Conservation (phyloP, 1,140 invertebrate species). For the Yoshiicerus persimilis region DNA sequence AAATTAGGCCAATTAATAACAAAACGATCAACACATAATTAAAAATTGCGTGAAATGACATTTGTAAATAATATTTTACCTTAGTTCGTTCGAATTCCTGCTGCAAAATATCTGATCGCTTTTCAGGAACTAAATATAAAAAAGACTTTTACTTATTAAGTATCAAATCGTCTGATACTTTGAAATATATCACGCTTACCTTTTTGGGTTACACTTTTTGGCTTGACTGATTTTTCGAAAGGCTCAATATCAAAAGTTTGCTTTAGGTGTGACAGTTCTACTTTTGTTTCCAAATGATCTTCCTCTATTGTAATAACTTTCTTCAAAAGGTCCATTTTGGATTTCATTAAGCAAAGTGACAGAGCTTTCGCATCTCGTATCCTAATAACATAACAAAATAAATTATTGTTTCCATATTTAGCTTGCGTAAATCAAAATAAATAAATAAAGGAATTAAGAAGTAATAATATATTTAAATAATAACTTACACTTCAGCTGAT, state of each 20-base stretch:
- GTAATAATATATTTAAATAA: no score
- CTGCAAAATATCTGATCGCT: background rate
- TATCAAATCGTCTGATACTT: no score
- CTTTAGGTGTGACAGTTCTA: background rate
- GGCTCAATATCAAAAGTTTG: background rate
- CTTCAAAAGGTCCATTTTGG: background rate
- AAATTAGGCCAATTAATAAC: no score
- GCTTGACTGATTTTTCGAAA: background rate
- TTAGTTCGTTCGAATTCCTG: background rate
- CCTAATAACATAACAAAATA: background rate
- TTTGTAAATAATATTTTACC: background rate
- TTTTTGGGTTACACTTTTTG: background rate
- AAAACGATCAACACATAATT: no score
- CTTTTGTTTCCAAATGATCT: background rate
- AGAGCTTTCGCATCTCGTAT: constrained; percentile 25
- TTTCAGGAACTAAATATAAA: background rate
- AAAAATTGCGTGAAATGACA: no score
- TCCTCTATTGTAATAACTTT: background rate
- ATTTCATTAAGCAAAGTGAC: background rate
- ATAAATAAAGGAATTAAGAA: no score
- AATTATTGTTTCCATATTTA: no score
- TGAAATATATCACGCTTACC: background rate
- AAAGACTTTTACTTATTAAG: background rate
- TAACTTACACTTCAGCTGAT: background rate
- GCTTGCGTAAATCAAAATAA: no score